A percentile compares a stretch with the other conserved stretches of the same genome.
Conservation (phyloP, 2,888 invertebrate genomes). For the Thymelicus lineola region DNA sequence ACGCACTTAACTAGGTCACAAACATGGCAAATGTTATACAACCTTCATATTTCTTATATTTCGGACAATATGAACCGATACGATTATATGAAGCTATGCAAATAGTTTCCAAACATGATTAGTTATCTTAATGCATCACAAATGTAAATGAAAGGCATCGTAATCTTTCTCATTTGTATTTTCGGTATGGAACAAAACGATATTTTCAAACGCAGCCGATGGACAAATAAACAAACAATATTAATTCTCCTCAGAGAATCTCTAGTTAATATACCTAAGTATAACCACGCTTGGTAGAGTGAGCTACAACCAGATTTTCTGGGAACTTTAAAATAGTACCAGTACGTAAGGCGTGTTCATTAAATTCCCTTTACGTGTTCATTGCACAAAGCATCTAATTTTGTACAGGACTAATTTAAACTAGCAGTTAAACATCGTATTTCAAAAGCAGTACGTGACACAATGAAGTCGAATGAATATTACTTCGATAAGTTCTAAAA, state of each 20-base stretch:
- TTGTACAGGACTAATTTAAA: constrained; percentile 20
- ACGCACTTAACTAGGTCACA: constrained; percentile 8
- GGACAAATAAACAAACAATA: constrained; percentile 31
- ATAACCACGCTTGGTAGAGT: neutral
- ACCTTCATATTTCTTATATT: neutral
- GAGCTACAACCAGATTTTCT: constrained; percentile 10
- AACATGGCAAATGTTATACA: neutral
- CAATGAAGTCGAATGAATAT: constrained; percentile 9
- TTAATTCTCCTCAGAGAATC: constrained; percentile 28
- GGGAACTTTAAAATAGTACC: constrained; percentile 20
- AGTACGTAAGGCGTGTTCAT: constrained; percentile 4
- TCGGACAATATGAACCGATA: neutral
- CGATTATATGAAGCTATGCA: neutral
- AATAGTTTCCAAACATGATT: constrained; percentile 29
- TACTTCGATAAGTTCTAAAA: neutral
- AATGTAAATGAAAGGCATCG: constrained; percentile 16
- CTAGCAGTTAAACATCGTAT: constrained; percentile 4
- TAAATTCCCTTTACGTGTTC: neutral
- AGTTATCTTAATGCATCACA: constrained; percentile 30
- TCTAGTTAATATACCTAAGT: constrained; percentile 12
- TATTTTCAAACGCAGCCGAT: constrained; percentile 31
- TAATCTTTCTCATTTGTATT: constrained; percentile 25
- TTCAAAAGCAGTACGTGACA: constrained; percentile 10
- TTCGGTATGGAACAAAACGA: constrained; percentile 27
- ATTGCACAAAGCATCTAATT: constrained; percentile 24